Evolutionary conservation across 2,113 vertebrate species (phyloP).

Genomic region (Aix galericulata): DNA sequence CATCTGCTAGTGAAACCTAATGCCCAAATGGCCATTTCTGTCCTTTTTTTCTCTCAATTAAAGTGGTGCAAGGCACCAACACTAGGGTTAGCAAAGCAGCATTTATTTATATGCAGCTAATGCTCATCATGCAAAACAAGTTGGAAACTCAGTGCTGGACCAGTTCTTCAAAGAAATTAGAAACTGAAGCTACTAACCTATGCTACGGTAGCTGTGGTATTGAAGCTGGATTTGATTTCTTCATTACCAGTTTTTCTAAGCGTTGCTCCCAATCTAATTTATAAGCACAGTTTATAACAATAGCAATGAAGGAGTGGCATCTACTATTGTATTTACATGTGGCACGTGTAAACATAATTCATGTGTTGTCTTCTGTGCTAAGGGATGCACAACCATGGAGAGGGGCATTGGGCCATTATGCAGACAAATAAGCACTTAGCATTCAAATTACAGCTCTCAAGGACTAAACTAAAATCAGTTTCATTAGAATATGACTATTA

Average conservation of each 20-base stretch:
- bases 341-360: no score
- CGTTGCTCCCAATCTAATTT: not conserved
- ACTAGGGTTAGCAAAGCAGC: fast-evolving
- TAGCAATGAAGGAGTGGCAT: fast-evolving
- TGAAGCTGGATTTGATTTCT: not conserved
- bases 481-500: not conserved
- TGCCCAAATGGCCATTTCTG: not conserved
- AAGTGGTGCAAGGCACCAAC: not conserved
- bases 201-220: not conserved
- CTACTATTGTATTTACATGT: not conserved
- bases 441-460: not conserved
- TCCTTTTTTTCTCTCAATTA: not conserved
- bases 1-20: not conserved
- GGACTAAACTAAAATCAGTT: not conserved
- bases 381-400: not conserved
- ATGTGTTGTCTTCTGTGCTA: not conserved
- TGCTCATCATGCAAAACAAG: not conserved
- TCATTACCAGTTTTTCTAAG: not conserved
- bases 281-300: not conserved
- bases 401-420: not conserved
- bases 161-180: not conserved
- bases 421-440: not conserved
- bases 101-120: not conserved
- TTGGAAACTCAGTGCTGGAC: not conserved
- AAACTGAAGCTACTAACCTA: not conserved